Percentiles rank a stretch among this genome's conserved stretches.
phyloP scores from a whole-genome alignment of 2,888 invertebrate species.

The Melipona bicolor region DNA sequence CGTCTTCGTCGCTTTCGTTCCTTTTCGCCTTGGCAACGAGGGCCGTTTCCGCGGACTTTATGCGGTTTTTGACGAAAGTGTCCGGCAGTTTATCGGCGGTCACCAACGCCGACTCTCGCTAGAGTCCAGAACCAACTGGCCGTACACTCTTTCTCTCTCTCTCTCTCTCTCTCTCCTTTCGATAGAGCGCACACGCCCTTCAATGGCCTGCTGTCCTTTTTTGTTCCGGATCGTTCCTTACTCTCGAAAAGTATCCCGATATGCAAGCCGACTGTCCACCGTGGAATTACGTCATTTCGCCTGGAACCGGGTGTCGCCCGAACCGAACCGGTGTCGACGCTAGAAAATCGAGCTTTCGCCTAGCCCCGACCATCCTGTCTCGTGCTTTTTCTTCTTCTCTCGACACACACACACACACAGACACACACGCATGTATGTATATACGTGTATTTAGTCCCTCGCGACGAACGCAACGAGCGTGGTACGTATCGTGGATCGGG shows the following conservation, averaged over 20 bases:
- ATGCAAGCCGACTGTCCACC: constrained; percentile 22
- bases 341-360: not conserved
- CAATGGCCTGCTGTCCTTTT: constrained; percentile 15
- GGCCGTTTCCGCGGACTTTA: constrained; percentile 69
- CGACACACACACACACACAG: too few species aligned
- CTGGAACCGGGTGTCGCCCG: too few species aligned
- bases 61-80: constrained; percentile 75
- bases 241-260: constrained; percentile 26
- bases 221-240: constrained; percentile 16
- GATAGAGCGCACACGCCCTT: constrained; percentile 24
- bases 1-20: constrained; percentile 59
- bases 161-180: not conserved
- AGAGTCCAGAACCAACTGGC: constrained; percentile 20
- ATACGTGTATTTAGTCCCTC: too few species aligned
- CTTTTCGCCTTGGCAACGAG: constrained; percentile 47
- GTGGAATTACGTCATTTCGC: constrained; percentile 34
- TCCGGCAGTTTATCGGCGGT: constrained; percentile 68
- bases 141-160: not conserved
- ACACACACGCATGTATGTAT: too few species aligned
- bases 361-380: not conserved
- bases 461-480: too few species aligned
- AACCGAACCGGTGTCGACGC: constrained; percentile 3
- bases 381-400: not conserved
- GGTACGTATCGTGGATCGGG: too few species aligned
- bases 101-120: constrained; percentile 26